Evolutionary conservation across 2,888 invertebrate genomes (phyloP).

Genomic region (Andrena bicolor): DNA sequence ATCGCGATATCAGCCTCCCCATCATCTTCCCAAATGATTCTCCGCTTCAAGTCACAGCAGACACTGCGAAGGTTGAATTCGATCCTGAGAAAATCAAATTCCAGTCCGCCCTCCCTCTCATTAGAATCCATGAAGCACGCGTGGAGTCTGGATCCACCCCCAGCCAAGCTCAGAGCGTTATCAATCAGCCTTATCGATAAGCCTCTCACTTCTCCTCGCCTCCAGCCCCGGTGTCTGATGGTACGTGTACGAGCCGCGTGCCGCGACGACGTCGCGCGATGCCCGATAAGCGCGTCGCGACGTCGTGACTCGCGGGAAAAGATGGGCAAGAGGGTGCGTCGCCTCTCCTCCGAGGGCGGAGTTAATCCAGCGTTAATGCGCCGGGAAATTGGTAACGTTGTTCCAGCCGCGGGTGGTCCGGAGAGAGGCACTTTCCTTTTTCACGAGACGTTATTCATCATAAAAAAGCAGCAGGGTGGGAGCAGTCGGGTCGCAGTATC

Average conservation of each 20-base stretch:
- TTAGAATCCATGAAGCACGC: constrained; percentile 36
- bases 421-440: constrained; percentile 12
- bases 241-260: constrained; percentile 32
- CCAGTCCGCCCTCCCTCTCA: constrained; percentile 19
- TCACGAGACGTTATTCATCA: constrained; percentile 28
- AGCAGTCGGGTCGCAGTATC: neutral
- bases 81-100: neutral
- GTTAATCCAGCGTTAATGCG: constrained; percentile 64
- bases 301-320: constrained; percentile 54
- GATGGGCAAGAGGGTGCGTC: constrained; percentile 20
- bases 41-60: neutral
- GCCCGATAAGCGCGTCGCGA: constrained; percentile 63
- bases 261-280: constrained; percentile 51
- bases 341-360: constrained; percentile 18
- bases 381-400: constrained; percentile 63
- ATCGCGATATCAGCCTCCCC: neutral
- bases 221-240: neutral
- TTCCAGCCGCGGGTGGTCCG: constrained; percentile 30
- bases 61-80: neutral
- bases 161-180: constrained; percentile 69
- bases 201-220: constrained; percentile 15
- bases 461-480: neutral
- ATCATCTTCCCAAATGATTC: neutral
- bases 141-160: neutral
- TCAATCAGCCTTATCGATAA: constrained; percentile 77